phyloP scores from a whole-genome alignment of 2,113 vertebrate genomes.

The Paramormyrops kingsleyae region DNA sequence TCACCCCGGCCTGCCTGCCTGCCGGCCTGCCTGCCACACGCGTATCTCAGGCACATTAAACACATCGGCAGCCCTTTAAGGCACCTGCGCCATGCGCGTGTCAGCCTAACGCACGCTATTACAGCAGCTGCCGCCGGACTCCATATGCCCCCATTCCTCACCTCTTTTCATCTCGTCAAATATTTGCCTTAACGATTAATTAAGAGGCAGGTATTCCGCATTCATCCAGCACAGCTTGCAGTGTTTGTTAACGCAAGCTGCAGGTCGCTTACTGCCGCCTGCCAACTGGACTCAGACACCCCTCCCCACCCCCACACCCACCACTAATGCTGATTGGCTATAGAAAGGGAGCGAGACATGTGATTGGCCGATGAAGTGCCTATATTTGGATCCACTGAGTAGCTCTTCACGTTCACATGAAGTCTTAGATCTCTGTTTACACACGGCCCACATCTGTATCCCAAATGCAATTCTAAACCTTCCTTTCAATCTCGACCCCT shows the following conservation, averaged over 20 bases:
- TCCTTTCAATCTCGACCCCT: neutral
- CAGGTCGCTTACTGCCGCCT: neutral
- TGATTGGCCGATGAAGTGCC: neutral
- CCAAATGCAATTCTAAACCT: slow-evolving; percentile 2
- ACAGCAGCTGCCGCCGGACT: neutral
- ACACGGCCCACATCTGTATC: neutral
- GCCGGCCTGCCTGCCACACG: neutral
- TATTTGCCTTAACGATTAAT: slow-evolving; percentile 12
- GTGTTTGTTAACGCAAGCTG: neutral
- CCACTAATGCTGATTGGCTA: neutral
- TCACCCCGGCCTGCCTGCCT: neutral
- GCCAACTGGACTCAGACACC: neutral
- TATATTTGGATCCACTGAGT: neutral
- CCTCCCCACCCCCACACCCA: neutral
- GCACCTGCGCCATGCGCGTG: neutral
- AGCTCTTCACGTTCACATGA: neutral
- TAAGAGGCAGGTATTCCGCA: neutral
- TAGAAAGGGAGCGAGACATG: neutral
- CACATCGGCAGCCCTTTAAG: neutral
- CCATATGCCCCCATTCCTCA: slow-evolving; percentile 3
- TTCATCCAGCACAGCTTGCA: slow-evolving; percentile 7
- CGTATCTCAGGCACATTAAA: neutral
- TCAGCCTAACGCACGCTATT: neutral
- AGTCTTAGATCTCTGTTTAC: neutral
- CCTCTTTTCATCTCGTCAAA: slow-evolving; percentile 6